Base-by-base conservation (phyloP, 2,113 vertebrate species). In the Guaruba guarouba region DNA sequence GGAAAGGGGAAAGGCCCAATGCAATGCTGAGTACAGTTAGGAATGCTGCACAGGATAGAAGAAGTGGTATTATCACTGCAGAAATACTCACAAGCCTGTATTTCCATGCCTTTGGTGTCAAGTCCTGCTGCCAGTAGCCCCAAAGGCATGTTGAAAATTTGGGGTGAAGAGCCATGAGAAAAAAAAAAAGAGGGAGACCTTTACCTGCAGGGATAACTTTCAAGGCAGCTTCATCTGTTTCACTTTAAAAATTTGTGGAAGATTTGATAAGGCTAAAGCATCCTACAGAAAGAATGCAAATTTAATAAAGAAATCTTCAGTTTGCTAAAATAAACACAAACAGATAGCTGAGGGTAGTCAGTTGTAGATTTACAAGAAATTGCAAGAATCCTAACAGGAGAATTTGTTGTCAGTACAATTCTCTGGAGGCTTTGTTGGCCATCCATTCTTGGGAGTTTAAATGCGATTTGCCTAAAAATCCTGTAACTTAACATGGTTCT, bases 41-140 rank as follows among this genome's bases (percentile, higher is more conserved):
- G 74, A 89, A 78, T 64, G 10, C 64, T 75, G 46, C 11, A 13
- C 10, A 39, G 39, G 16, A 10, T 0, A 51, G 18, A 15, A 54
- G 6, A 77, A 23, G 48, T 41, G 31, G 11, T 14, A 41, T 59
- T 48, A 52, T 11, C 16, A 86, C 31, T 67, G 46, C 52, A 15
- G 6, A 20, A 48, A n/a, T 6, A 16, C 13, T 15, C 2, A 10
- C 18, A 35, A 62, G 11, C 13, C 17, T 1, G 0, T 11, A 4
- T n/a, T 71, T 78, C 3, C 1, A 4, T 80, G 57, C 16, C 25
- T 28, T 9, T 76, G 29, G 11, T 93, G 52, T 23, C 1, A 1
- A 35, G 29, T 44, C 44, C 75, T 73, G 2, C 44, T 69, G 48
- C 44, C 39, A 43, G 14, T 3, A 52, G 4, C 25, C 77, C 27